Base-by-base conservation (phyloP, 2,888 invertebrate genomes). In the Dione vanillae region DNA sequence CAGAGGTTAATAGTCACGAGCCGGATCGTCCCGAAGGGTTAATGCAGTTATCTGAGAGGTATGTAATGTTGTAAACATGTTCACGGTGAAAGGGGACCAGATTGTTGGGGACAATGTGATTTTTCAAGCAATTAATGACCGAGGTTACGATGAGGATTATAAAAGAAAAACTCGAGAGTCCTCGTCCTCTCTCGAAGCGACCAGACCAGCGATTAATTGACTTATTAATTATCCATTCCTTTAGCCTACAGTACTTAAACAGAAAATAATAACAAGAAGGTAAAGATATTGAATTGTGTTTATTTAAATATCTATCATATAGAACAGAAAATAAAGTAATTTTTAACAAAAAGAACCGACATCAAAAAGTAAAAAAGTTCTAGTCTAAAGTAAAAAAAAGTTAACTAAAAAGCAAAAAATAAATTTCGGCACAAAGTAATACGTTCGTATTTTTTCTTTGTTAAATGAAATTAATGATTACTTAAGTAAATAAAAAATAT, bases 241-340 rank as follows among this genome's bases (percentile, higher is more conserved):
- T n/a, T n/a, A n/a, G n/a, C 0, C 52, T 14, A 52, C 12, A n/a
- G 27, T 27, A 52, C 37, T 37, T 8, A 54, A n/a, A 27, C 5
- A 27, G 27, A 27, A 27, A 27, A 5, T 27, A 27, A 35, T n/a
- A 54, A 7, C 14, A 35, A 54, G 10, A 14, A 14, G n/a, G 45
- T 45, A 45, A 27, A 12, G 47, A 16, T 2, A 16, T 19, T 16
- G 11, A 37, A 62, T 19, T 16, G 35, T 62, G 43, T 65, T 35
- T 41, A 65, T 47, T 52, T 54, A 62, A 70, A 61, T 66, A 66
- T 66, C 61, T 69, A 65, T 45, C 49, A 56, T 65, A 65, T 16
- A 58, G 58, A 43, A 49, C 40, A 56, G n/a, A n/a, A n/a, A n/a
- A n/a, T n/a, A n/a, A n/a, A n/a, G n/a, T n/a, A n/a, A n/a, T n/a